Evolutionary conservation across 2,888 invertebrate genomes (phyloP), one percentile per base, ranked within the genome.

Genomic region (Leucoptera coffeella): DNA sequence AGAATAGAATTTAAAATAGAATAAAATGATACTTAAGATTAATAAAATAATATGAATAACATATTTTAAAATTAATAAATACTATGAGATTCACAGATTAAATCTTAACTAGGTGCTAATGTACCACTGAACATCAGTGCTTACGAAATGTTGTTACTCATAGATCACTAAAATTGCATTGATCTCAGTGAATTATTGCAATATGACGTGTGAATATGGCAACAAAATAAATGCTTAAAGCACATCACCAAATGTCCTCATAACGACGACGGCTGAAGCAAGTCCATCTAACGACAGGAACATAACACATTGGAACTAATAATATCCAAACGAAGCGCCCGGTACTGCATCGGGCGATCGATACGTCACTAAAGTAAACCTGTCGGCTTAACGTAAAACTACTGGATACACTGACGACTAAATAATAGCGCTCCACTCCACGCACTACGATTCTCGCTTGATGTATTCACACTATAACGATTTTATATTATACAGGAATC

Each of bases 141-240:
- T n/a, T n/a, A n/a, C n/a, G n/a, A n/a, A n/a, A n/a, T n/a, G n/a
- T n/a, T n/a, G n/a, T n/a, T n/a, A n/a, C n/a, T n/a, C n/a, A n/a
- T n/a, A n/a, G n/a, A n/a, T n/a, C n/a, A n/a, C n/a, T n/a, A n/a
- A n/a, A n/a, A n/a, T n/a, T n/a, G n/a, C n/a, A n/a, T n/a, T n/a
- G n/a, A n/a, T n/a, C n/a, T n/a, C n/a, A n/a, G n/a, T n/a, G n/a
- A 64, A 67, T 67, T 67, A 65, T 69, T 69, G 67, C 69, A 69
- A 65, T 64, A 60, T 51, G 64, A 55, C 55, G 53, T 65, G 65
- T 64, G 62, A 62, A 65, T 71, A 72, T 72, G 69, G 71, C 72
- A 71, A 72, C 71, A 62, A 65, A 69, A 69, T 67, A 71, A 71
- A 71, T 71, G 71, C 71, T 71, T 67, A 62, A 67, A 69, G 71